A percentile compares a stretch with the other conserved stretches of the same genome.
These are phyloP conservation scores for Elgaria multicarinata DNA, from an alignment of 2,113 vertebrate species.

Conservation along the genomic window DNA sequence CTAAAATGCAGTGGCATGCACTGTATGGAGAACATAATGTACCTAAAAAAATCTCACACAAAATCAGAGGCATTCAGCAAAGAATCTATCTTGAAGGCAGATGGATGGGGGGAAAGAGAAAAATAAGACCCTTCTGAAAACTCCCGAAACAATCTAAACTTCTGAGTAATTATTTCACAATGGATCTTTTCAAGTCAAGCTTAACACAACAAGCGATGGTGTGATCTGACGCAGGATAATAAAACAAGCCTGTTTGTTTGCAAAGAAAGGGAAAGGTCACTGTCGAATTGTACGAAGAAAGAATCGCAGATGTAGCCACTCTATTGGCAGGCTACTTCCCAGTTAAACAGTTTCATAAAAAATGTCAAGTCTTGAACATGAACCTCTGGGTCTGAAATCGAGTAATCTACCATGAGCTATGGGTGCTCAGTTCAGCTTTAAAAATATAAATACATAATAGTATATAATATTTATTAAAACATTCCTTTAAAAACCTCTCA, in stretches of 20 bases:
- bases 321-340: conserved; percentile 19
- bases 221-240: conserved; percentile 34
- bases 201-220: conserved; percentile 16
- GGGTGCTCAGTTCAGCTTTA: not conserved
- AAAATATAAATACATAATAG: not conserved
- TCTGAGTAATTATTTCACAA: conserved; percentile 42
- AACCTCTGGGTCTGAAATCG: not conserved
- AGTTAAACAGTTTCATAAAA: not conserved
- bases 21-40: conserved; percentile 44
- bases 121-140: not conserved
- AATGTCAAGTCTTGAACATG: not conserved
- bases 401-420: not conserved
- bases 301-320: conserved; percentile 7
- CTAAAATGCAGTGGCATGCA: conserved; percentile 35
- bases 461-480: not conserved
- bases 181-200: conserved; percentile 22
- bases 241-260: conserved; percentile 44
- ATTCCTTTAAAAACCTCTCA: too few species aligned
- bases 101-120: not conserved
- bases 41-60: conserved; percentile 28
- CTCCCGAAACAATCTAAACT: conserved; percentile 21
- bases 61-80: conserved; percentile 18
- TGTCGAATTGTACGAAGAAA: conserved; percentile 17
- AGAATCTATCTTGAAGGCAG: conserved; percentile 30
- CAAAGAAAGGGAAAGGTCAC: conserved; percentile 28